Conservation (phyloP, 2,797 vertebrate genomes). For the Accipiter minullus region DNA sequence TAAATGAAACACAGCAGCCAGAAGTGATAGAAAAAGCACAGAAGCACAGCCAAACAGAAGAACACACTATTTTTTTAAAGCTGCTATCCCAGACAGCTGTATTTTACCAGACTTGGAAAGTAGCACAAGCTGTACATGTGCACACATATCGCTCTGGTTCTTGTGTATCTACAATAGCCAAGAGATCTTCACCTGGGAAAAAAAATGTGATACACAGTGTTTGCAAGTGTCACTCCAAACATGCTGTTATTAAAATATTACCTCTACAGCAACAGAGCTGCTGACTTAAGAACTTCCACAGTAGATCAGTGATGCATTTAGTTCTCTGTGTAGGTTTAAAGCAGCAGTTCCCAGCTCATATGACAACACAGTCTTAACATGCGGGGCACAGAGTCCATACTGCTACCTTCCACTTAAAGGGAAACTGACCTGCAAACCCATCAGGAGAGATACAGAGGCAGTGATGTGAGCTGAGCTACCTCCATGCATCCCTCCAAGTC, state of each 20-base stretch:
- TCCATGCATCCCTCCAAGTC: not conserved
- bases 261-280: not conserved
- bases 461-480: not conserved
- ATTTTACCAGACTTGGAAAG: not conserved
- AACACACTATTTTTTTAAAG: not conserved
- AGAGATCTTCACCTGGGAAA: not conserved
- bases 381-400: not conserved
- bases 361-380: not conserved
- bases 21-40: not conserved
- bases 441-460: fast-evolving
- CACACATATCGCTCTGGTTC: not conserved
- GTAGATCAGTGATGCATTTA: not conserved
- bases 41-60: not conserved
- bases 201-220: not conserved
- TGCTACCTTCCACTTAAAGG: not conserved
- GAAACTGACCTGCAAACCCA: not conserved
- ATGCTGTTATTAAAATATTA: not conserved
- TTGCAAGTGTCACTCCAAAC: not conserved
- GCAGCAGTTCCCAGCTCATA: not conserved
- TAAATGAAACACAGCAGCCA: not conserved
- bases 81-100: not conserved
- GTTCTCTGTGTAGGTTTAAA: not conserved
- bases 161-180: not conserved
- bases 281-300: not conserved
- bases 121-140: not conserved